Evolutionary conservation across 2,113 vertebrate species (phyloP).

Genomic region (Malaclemys terrapin): DNA sequence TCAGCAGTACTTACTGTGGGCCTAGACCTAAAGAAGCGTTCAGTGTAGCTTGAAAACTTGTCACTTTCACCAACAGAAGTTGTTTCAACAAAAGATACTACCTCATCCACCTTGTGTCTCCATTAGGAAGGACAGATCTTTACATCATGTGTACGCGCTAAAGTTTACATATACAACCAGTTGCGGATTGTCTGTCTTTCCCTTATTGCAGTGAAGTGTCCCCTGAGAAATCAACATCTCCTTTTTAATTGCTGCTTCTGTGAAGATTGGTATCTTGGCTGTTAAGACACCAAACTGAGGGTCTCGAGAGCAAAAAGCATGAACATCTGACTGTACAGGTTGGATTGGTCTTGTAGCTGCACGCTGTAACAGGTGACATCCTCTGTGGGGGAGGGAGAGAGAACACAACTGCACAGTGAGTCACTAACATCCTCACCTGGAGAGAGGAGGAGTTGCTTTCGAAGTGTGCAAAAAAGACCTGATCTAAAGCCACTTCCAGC

Average conservation of each 20-base stretch:
- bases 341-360: not conserved
- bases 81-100: not conserved
- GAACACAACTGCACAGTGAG: not conserved
- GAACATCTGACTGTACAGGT: not conserved
- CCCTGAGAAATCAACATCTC: not conserved
- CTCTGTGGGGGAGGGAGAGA: not conserved
- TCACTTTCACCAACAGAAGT: not conserved
- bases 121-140: not conserved
- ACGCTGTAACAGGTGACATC: not conserved
- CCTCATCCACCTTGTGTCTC: not conserved
- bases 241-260: not conserved
- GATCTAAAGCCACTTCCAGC: not conserved
- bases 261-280: not conserved
- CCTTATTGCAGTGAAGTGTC: not conserved
- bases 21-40: not conserved
- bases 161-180: not conserved
- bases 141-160: not conserved
- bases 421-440: not conserved
- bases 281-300: not conserved
- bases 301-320: not conserved
- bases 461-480: not conserved
- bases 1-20: not conserved
- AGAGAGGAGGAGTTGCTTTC: not conserved
- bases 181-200: not conserved
- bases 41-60: not conserved